Evolutionary conservation across 1,140 invertebrate genomes (phyloP).

Genomic region (Trinorchestia longiramus): DNA sequence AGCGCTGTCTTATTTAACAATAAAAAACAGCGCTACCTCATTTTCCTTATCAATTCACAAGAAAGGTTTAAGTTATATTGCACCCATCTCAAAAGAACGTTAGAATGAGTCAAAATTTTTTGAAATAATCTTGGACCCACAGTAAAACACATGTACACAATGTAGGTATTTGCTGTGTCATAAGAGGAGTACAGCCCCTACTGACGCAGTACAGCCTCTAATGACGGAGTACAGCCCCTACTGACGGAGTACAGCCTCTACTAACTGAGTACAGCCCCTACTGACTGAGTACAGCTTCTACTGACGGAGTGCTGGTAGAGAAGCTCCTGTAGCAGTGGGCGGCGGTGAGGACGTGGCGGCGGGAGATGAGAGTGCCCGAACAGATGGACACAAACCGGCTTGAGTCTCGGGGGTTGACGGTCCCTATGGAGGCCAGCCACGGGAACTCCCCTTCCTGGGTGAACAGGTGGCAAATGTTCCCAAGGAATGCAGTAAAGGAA

Average conservation of each 20-base stretch:
- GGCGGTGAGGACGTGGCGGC: conserved; percentile 19
- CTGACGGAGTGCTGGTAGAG: not conserved
- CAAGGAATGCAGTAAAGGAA: too few relatives aligned
- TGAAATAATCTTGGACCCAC: too few relatives aligned
- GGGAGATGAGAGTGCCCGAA: conserved; percentile 21
- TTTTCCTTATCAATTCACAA: too few relatives aligned
- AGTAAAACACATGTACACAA: too few relatives aligned
- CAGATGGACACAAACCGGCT: not conserved
- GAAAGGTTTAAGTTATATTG: too few relatives aligned
- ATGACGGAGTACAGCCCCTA: not conserved
- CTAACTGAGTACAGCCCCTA: not conserved
- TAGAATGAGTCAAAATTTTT: too few relatives aligned
- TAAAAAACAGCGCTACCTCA: too few relatives aligned
- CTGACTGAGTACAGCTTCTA: not conserved
- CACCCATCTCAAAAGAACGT: too few relatives aligned
- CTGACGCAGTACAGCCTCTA: not conserved
- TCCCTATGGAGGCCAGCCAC: conserved; percentile 28
- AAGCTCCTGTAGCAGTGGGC: conserved; percentile 34
- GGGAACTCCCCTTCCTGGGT: conserved; percentile 31
- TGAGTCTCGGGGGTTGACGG: not conserved
- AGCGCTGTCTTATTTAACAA: too few relatives aligned
- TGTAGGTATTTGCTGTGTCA: too few relatives aligned
- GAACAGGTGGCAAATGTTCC: too few relatives aligned
- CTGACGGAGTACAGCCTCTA: not conserved
- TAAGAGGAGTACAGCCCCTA: not conserved